phyloP scores from a whole-genome alignment of 2,113 vertebrate genomes.

The Natator depressus region DNA sequence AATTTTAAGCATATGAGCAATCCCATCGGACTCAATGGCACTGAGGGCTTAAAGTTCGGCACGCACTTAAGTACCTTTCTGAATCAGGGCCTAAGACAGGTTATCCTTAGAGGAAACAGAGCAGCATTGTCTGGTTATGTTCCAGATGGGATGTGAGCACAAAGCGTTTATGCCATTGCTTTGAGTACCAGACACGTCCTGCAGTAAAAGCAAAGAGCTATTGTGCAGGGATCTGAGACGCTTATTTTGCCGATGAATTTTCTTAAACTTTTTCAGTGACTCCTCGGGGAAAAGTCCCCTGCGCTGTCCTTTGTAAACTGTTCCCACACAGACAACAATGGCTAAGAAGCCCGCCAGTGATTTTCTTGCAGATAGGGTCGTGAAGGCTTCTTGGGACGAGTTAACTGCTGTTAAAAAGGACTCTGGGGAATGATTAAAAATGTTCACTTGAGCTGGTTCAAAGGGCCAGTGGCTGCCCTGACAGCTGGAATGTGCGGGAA shows the following conservation, averaged over 20 bases:
- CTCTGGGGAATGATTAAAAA: conserved; percentile 42
- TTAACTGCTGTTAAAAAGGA: not conserved
- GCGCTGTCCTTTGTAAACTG: rapidly evolving
- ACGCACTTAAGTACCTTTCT: not conserved
- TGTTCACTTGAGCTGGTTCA: not conserved
- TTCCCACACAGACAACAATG: conserved; percentile 33
- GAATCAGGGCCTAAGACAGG: not conserved
- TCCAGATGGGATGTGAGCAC: not conserved
- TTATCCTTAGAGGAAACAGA: not conserved
- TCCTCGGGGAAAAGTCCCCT: not conserved
- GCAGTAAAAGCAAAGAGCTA: conserved; percentile 13
- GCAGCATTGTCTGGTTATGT: rapidly evolving
- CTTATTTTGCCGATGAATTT: conserved; percentile 27
- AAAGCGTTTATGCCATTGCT: not conserved
- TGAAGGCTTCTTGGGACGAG: conserved; percentile 8
- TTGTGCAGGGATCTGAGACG: not conserved
- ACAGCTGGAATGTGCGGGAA: conserved; percentile 54
- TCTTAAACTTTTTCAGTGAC: not conserved
- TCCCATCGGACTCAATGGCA: not conserved
- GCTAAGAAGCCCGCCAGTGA: not conserved
- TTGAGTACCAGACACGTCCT: conserved; percentile 6
- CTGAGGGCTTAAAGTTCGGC: rapidly evolving
- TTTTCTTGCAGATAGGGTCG: conserved; percentile 15
- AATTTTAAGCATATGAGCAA: not conserved
- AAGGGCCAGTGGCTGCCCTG: conserved; percentile 14